Percentiles rank a stretch among this genome's conserved stretches.
phyloP scores from a whole-genome alignment of 2,888 invertebrate species.

The Microctonus hyperodae region DNA sequence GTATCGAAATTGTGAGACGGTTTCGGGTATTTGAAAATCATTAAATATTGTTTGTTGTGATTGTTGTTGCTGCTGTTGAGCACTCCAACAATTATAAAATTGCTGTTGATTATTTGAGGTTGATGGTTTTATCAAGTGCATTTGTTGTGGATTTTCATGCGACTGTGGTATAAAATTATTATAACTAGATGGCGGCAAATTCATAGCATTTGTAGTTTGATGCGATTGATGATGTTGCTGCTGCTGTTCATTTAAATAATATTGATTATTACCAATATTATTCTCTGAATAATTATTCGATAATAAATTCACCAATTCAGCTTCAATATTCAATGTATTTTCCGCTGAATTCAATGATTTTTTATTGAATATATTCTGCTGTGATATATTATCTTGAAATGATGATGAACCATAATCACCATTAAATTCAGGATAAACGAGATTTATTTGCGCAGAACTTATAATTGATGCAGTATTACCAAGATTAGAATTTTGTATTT shows the following conservation, averaged over 20 bases:
- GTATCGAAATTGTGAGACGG: constrained; percentile 40
- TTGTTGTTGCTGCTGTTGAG: neutral
- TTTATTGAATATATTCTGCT: constrained; percentile 23
- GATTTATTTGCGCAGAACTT: constrained; percentile 32
- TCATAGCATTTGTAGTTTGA: constrained; percentile 2
- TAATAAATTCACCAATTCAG: constrained; percentile 30
- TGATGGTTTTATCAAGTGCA: neutral
- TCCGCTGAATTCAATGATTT: constrained; percentile 24
- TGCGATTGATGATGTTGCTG: too few relatives aligned
- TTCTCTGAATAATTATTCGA: constrained; percentile 19
- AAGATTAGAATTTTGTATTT: constrained; percentile 27
- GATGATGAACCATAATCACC: constrained; percentile 20
- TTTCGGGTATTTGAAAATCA: constrained; percentile 46
- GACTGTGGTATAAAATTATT: constrained; percentile 22
- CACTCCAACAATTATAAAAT: constrained; percentile 12
- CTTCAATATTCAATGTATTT: constrained; percentile 31
- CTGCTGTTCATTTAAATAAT: neutral
- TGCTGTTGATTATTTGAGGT: constrained; percentile 3
- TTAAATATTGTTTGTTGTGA: constrained; percentile 29
- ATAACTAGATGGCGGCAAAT: constrained; percentile 5
- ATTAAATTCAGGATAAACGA: constrained; percentile 31
- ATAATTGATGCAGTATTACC: constrained; percentile 31
- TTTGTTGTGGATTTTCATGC: neutral
- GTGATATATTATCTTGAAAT: neutral
- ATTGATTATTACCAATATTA: constrained; percentile 5